Base-by-base conservation (phyloP, 1,140 invertebrate genomes). In the Leptinotarsa texana region DNA sequence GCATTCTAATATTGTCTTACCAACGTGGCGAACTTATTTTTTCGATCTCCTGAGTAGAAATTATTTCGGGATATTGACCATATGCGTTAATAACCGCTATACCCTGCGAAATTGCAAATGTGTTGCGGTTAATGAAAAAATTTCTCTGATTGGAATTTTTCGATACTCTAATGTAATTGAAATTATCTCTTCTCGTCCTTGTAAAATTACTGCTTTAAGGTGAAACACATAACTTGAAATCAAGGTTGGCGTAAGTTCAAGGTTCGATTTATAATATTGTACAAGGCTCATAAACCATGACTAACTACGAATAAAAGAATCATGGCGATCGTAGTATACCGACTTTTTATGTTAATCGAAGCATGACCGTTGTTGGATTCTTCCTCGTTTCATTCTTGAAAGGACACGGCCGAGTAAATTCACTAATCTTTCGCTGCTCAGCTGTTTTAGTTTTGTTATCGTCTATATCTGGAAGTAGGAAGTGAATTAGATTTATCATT, bases 321-420 rank as follows among this genome's bases (percentile, higher is more conserved):
- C 65, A 67, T 42, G 6, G 27, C 65, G 51, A 57, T 42, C 42
- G 65, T 67, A 67, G 42, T 67, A 27, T 67, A 67, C 27, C 65
- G 65, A 67, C 65, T 67, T 67, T 67, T 67, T 67, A 67, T 22
- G 65, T 24, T 27, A 42, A 67, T 67, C 65, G 24, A 67, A 27
- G 24, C 65, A 42, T 67, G 65, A 67, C 24, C 17, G 3, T 24
- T 67, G 42, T n/a, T n/a, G 18, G 42, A 67, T 67, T 67, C 65
- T 67, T 67, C 65, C 72, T 66, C 51, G 63, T 66, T 74, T 74
- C 42, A 49, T 67, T 63, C 63, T 66, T 74, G 63, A 63, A 51
- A 63, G 63, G 63, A 27, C 51, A 67, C 63, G 63, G 63, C 66
- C 72, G 22, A 21, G 62, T 73, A 22, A 63, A 21, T 74, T 67